Percentiles rank a stretch among this genome's conserved stretches.
These are phyloP conservation scores for Aurelia aurita DNA, from an alignment of 30 jellyfish, hydroid and myxozoan species.

Conservation along the genomic window DNA sequence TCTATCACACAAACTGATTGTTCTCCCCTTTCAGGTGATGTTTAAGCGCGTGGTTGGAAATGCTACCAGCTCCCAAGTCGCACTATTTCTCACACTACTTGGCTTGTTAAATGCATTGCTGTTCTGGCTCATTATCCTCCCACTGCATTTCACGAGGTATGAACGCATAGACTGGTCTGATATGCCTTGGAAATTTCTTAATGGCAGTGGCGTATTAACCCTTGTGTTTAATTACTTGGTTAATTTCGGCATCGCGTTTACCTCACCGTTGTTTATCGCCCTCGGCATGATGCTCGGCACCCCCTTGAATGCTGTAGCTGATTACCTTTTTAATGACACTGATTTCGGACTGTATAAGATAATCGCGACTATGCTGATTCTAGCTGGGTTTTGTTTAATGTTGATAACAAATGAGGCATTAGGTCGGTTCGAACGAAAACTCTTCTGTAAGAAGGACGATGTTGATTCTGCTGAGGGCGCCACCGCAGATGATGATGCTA, in stretches of 20 bases:
- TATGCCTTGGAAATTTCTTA: slow-evolving; percentile 81
- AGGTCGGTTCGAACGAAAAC: slow-evolving; percentile 53
- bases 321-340: slow-evolving; percentile 62
- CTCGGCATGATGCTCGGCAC: slow-evolving; percentile 89
- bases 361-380: slow-evolving; percentile 76
- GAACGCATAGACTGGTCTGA: slow-evolving; percentile 70
- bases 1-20: neutral
- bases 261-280: slow-evolving; percentile 93
- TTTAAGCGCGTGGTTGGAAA: slow-evolving; percentile 72
- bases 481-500: neutral
- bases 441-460: slow-evolving; percentile 47
- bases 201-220: slow-evolving; percentile 71
- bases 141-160: slow-evolving; percentile 62
- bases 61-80: slow-evolving; percentile 95
- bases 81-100: slow-evolving; percentile 82
- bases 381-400: slow-evolving; percentile 85
- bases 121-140: slow-evolving; percentile 75
- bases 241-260: slow-evolving; percentile 90
- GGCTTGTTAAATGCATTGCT: slow-evolving; percentile 67
- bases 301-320: slow-evolving; percentile 89
- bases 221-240: slow-evolving; percentile 83
- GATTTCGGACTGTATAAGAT: slow-evolving; percentile 74
- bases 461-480: neutral
- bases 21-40: slow-evolving; percentile 66
- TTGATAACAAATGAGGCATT: slow-evolving; percentile 74